A percentile compares a stretch with the other conserved stretches of the same genome.
Evolutionary conservation across 2,888 invertebrate species (phyloP).

Genomic region (Muschampia plurimacula): DNA sequence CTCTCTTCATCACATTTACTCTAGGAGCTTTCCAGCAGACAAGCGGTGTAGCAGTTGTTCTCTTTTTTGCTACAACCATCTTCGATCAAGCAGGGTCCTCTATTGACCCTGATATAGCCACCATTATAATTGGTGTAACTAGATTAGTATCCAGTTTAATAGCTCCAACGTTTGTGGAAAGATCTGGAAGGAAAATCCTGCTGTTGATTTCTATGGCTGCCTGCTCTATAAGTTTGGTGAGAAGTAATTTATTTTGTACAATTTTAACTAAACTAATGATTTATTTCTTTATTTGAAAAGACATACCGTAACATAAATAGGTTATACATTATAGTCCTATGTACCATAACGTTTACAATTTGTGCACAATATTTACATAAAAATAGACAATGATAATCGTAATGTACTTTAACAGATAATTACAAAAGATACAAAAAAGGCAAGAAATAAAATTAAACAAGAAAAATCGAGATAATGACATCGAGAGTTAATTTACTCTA

Average conservation of each 20-base stretch:
- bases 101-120: slow-evolving; percentile 55
- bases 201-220: slow-evolving; percentile 55
- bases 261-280: no score
- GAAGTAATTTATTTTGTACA: slow-evolving; percentile 18
- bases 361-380: no score
- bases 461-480: no score
- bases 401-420: no score
- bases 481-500: no score
- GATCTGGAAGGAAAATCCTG: slow-evolving; percentile 55
- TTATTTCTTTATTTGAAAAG: no score
- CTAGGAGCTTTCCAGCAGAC: slow-evolving; percentile 54
- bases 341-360: no score
- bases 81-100: slow-evolving; percentile 57
- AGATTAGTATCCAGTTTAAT: slow-evolving; percentile 53
- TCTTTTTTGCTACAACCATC: slow-evolving; percentile 58
- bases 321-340: no score
- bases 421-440: no score
- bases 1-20: slow-evolving; percentile 54
- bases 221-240: slow-evolving; percentile 52
- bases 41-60: slow-evolving; percentile 55
- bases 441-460: no score
- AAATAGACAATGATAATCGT: no score
- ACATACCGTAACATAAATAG: no score
- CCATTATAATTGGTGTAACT: slow-evolving; percentile 55
- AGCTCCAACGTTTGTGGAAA: slow-evolving; percentile 57